Conservation (phyloP, 2,113 vertebrate species). For the Rissa tridactyla region DNA sequence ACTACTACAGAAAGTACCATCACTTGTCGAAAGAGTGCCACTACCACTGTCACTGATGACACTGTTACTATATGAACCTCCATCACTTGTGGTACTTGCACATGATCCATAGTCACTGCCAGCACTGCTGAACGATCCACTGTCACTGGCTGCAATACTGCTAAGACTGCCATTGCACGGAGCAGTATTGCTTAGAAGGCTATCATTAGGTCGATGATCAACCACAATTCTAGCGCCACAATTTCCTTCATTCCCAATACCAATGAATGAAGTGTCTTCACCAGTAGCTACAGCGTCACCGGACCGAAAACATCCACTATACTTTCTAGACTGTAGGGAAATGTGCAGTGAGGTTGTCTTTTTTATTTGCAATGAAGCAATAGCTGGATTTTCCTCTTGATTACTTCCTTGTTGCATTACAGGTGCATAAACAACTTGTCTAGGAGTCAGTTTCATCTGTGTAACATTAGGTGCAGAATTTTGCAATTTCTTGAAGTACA, state of each 20-base stretch:
- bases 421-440: slow-evolving; percentile 67
- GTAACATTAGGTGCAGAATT: slow-evolving; percentile 74
- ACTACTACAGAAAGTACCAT: slow-evolving; percentile 22
- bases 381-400: slow-evolving; percentile 69
- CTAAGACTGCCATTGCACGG: slow-evolving; percentile 32
- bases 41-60: slow-evolving; percentile 70
- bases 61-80: slow-evolving; percentile 83
- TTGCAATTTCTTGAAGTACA: slow-evolving; percentile 66
- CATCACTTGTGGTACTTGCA: slow-evolving; percentile 76
- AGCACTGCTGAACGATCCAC: slow-evolving; percentile 68
- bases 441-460: slow-evolving; percentile 83
- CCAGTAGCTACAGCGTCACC: not conserved
- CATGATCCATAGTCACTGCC: slow-evolving; percentile 76
- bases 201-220: slow-evolving; percentile 11
- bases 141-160: slow-evolving; percentile 64
- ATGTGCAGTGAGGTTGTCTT: slow-evolving; percentile 89
- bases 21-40: slow-evolving; percentile 36
- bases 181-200: slow-evolving; percentile 13
- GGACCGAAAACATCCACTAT: slow-evolving; percentile 56
- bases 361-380: slow-evolving; percentile 78
- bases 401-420: slow-evolving; percentile 74
- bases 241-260: slow-evolving; percentile 1
- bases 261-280: slow-evolving; percentile 40
- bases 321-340: slow-evolving; percentile 82
- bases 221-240: not conserved